Base-by-base conservation (phyloP, 2,888 invertebrate species). In the Leuctra nigra region DNA sequence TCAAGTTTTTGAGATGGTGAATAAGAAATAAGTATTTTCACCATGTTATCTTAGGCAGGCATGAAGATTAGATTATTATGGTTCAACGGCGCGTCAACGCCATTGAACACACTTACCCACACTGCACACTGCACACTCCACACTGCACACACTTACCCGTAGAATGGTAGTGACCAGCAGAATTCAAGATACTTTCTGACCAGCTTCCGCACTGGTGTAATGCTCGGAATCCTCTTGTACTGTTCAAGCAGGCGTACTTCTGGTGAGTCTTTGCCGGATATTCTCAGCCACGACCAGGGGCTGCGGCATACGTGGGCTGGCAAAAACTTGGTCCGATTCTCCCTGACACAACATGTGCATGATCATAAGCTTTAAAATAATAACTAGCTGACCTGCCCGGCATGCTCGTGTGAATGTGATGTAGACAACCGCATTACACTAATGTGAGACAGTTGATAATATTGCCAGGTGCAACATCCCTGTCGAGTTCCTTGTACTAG, bases 161-260 rank as follows among this genome's bases (percentile, higher is more conserved):
- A 95, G 71, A 87, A 91, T 50, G 88, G 92, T 63, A 95, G 76
- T 3, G 91, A 87, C 81, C 95, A 88, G 65, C 91, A 92, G 69
- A 93, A 89, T 66, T 92, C 87, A 62, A 96, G 77, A 75, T 96
- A 96, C 70, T 91, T 91, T 67, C 87, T 81, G 65, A 93, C 84
- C 58, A 95, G 78, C 69, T 91, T 91, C 58, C 87, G 75, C 4
- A 90, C 85, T 53, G 91, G 88, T 7, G 86, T 83, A 52, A 87
- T 86, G 54, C 83, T 84, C 29, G 91, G 90, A 61, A 93, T 88
- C 23, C 89, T 76, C 70, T 91, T 89, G 65, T 88, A 91, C 68
- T 92, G 91, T 67, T 93, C 92, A 66, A 93, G 75, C 44, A 94
- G 78, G 54, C 84, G 78, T 13, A 91, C 88, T 73, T 93, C 92